Percentiles rank a stretch among this genome's conserved stretches.
These are phyloP conservation scores for Cyphomyrus discorhynchus DNA, from an alignment of 2,113 vertebrate genomes.

Conservation along the genomic window DNA sequence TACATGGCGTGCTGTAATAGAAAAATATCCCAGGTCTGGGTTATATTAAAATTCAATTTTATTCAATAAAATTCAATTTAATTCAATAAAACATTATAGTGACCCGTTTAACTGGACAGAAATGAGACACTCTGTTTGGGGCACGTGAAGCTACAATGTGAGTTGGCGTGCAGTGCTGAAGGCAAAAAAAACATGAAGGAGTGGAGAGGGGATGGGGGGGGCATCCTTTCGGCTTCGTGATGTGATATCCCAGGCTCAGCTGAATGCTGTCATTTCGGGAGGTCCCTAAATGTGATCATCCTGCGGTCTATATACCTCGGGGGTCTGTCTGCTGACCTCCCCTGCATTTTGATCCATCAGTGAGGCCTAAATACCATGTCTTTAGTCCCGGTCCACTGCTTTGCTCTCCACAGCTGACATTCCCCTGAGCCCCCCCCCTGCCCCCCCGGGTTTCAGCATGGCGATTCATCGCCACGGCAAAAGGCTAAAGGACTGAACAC, in stretches of 20 bases:
- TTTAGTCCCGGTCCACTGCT: constrained; percentile 19
- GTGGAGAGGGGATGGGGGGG: neutral
- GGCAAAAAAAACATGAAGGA: neutral
- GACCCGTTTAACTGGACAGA: neutral
- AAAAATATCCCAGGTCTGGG: neutral
- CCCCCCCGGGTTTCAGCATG: neutral
- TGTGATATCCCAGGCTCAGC: neutral
- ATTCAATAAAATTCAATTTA: neutral
- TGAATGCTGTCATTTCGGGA: neutral
- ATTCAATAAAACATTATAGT: neutral
- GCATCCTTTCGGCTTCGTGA: neutral
- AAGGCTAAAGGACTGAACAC: neutral
- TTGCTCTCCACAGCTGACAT: neutral
- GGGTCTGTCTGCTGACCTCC: constrained; percentile 26
- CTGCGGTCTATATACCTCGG: constrained; percentile 25
- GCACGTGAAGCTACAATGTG: neutral
- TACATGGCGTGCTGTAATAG: neutral
- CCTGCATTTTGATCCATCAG: constrained; percentile 35
- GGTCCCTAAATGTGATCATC: neutral
- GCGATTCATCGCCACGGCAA: neutral
- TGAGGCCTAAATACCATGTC: constrained; percentile 24
- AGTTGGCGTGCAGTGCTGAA: neutral
- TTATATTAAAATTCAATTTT: neutral
- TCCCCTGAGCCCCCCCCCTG: neutral
- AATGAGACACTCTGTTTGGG: neutral